Evolutionary conservation across 2,113 vertebrate species (phyloP), one percentile per base, ranked within the genome.

Genomic region (Talpa occidentalis): DNA sequence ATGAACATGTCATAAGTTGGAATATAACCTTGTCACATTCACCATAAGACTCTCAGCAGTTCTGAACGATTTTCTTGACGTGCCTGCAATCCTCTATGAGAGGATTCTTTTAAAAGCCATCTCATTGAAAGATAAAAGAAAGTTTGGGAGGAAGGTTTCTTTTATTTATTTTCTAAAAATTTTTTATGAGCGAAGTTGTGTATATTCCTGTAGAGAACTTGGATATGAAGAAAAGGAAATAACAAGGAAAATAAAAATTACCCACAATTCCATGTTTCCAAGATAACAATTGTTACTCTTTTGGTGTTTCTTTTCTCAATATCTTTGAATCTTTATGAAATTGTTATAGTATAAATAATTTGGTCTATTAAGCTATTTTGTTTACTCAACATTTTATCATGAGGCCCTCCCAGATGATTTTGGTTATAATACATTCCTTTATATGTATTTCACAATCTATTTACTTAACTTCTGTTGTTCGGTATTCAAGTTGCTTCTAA

Each of bases 11-110:
- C 77, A 86, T 88, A 98, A 96, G 87, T 94, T 94, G 94, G 92
- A 96, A 64, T 97, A 96, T 97, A 98, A 98, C 95, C 94, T 97
- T 97, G 93, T 97, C 95, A 97, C 49, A 87, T 92, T 97, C 92
- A 91, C 40, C 0, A 4, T 78, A 96, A 95, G 1, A 40, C 35
- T 90, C 77, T 91, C 30, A 97, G 85, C 62, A 94, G 82, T 97
- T 97, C 90, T 95, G 97, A 97, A 59, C 56, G 80, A 35, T 96
- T 79, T 97, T 97, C 97, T 88, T 95, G 73, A 97, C 0, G 0
- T 96, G 93, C 82, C 88, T 95, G 70, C 96, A 98, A 96, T 93
- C 32, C 16, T 96, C 82, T 84, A 84, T 40, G 52, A 96, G 62
- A 89, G 32, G 28, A 96, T 94, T 91, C 49, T 93, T 97, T 93